Conservation (phyloP, 2,797 vertebrate genomes). For the Enteromius fasciolatus region DNA sequence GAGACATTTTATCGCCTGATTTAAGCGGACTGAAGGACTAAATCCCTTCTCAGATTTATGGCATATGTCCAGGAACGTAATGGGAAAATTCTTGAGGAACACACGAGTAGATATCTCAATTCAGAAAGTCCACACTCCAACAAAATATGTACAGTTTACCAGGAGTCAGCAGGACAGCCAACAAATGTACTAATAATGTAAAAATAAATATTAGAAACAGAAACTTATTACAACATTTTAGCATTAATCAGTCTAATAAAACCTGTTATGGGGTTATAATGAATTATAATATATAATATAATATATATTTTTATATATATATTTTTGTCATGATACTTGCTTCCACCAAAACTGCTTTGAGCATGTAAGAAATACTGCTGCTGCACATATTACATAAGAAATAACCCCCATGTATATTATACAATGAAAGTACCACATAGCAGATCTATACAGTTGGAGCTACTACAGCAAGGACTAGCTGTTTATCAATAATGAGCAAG, state of each 20-base stretch:
- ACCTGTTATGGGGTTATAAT: not conserved
- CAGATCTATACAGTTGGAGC: not conserved
- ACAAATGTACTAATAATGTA: not conserved
- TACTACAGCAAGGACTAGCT: not conserved
- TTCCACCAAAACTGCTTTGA: not conserved
- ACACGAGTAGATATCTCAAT: constrained; percentile 30
- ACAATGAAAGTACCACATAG: not conserved
- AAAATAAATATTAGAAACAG: constrained; percentile 1
- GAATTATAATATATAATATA: too few relatives aligned
- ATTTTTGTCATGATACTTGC: too few relatives aligned
- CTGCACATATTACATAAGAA: not conserved
- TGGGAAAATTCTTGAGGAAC: constrained; percentile 23
- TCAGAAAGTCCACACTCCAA: not conserved
- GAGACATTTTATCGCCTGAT: constrained; percentile 21
- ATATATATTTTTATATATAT: too few relatives aligned
- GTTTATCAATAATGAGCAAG: not conserved
- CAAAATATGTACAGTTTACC: not conserved
- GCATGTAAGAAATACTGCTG: not conserved
- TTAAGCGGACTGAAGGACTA: constrained; percentile 2
- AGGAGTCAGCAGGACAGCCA: not conserved
- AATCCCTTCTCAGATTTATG: constrained; percentile 36
- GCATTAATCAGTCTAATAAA: not conserved
- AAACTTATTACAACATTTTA: not conserved
- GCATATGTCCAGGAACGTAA: constrained; percentile 1
- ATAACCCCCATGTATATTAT: not conserved